Conservation (phyloP, 2,113 vertebrate species). For the Pelusios castaneus region DNA sequence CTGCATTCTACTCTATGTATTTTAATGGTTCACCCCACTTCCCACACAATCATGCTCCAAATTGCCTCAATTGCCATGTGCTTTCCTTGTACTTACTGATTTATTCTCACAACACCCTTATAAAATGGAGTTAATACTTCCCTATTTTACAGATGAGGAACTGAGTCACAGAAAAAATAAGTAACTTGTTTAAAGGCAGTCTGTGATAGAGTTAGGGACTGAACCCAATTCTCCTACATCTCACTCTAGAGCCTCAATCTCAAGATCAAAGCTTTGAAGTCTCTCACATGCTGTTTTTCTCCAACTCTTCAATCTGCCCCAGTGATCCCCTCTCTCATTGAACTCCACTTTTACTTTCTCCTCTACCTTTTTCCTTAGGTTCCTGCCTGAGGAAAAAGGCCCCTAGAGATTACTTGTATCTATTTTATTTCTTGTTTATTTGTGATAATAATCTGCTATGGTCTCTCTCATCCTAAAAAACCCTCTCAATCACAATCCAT, state of each 20-base stretch:
- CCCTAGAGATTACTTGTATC: too few species aligned
- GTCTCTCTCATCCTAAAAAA: background rate
- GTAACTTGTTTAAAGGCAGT: background rate
- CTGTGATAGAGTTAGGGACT: background rate
- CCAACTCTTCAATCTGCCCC: background rate
- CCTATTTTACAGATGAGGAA: background rate
- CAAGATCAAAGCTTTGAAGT: background rate
- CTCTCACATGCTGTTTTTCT: background rate
- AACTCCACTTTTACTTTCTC: background rate
- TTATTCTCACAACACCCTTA: background rate
- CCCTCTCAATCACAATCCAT: background rate
- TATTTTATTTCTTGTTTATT: too few species aligned
- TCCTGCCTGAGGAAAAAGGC: too few species aligned
- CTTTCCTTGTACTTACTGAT: background rate
- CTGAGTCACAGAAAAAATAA: background rate
- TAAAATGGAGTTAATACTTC: background rate
- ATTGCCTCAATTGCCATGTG: background rate
- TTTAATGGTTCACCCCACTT: background rate
- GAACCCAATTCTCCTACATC: background rate
- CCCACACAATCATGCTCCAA: background rate
- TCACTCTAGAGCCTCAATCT: background rate
- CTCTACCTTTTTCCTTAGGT: background rate
- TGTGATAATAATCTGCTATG: too few species aligned
- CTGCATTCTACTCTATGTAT: background rate
- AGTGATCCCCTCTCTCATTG: background rate